These are phyloP conservation scores for Pseudochromis fuscus DNA, from an alignment of 2,797 vertebrate species.

Conservation along the genomic window DNA sequence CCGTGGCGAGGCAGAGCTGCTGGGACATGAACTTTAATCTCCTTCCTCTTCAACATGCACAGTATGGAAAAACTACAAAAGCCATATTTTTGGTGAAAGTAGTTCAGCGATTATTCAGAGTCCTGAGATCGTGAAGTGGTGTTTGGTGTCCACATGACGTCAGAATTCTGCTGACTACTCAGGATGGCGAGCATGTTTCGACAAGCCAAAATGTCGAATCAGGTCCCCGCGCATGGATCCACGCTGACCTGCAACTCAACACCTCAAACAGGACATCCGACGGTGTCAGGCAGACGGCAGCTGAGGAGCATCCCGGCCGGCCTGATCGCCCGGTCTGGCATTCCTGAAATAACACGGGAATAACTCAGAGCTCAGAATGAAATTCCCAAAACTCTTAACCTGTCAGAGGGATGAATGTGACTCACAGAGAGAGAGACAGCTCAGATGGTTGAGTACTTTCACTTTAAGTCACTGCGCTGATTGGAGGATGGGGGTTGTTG, in stretches of 20 bases:
- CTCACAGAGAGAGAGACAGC: slow-evolving; percentile 48
- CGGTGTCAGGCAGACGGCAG: slow-evolving; percentile 63
- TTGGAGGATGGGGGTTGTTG: neutral
- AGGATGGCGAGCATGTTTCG: slow-evolving; percentile 50
- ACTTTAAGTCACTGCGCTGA: slow-evolving; percentile 33
- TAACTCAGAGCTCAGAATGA: slow-evolving; percentile 38
- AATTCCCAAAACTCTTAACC: slow-evolving; percentile 62
- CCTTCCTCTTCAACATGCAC: neutral
- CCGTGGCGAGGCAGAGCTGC: neutral
- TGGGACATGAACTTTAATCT: neutral
- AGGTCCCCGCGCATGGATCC: slow-evolving; percentile 54
- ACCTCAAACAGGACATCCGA: slow-evolving; percentile 76
- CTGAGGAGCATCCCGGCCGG: slow-evolving; percentile 55
- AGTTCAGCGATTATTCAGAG: slow-evolving; percentile 23
- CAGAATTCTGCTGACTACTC: slow-evolving; percentile 64
- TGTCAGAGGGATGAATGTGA: slow-evolving; percentile 42
- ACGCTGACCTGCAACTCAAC: slow-evolving; percentile 76
- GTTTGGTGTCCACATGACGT: slow-evolving; percentile 48
- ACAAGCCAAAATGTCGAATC: slow-evolving; percentile 60
- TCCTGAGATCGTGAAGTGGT: slow-evolving; percentile 17
- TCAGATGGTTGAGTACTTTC: slow-evolving; percentile 56
- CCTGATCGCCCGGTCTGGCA: slow-evolving; percentile 56
- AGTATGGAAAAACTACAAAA: slow-evolving; percentile 3
- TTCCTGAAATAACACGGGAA: slow-evolving; percentile 70
- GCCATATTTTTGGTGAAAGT: slow-evolving; percentile 24